phyloP scores from a whole-genome alignment of 2,888 invertebrate species.

The Nowickia ferox region DNA sequence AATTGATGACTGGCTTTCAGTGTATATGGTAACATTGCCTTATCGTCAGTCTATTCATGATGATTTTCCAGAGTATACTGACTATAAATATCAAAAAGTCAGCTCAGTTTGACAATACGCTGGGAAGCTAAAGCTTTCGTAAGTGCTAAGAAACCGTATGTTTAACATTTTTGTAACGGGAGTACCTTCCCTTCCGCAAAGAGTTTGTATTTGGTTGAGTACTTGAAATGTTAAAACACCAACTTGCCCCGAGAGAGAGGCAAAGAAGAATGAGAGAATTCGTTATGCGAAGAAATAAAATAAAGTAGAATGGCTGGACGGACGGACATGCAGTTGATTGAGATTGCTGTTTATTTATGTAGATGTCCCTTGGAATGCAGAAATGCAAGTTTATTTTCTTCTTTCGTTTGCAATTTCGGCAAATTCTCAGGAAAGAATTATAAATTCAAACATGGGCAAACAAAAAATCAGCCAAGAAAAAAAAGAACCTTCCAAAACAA shows the following conservation, averaged over 20 bases:
- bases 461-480: conserved; percentile 32
- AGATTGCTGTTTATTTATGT: conserved; percentile 57
- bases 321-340: conserved; percentile 33
- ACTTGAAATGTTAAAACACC: conserved; percentile 23
- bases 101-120: no score
- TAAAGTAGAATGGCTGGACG: conserved; percentile 31
- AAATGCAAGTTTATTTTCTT: conserved; percentile 60
- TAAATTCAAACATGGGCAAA: conserved; percentile 67
- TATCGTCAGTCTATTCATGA: no score
- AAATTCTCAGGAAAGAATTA: conserved; percentile 71
- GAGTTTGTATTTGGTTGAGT: conserved; percentile 1
- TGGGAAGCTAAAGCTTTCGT: no score
- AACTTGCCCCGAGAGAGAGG: conserved; percentile 26
- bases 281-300: conserved; percentile 37
- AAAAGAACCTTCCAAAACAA: conserved; percentile 49
- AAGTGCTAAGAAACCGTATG: no score
- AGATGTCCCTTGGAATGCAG: conserved; percentile 68
- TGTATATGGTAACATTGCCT: no score
- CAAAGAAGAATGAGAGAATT: conserved; percentile 42
- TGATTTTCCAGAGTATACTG: no score
- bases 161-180: neutral
- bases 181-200: conserved; percentile 14
- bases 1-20: no score
- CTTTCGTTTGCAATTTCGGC: conserved; percentile 43
- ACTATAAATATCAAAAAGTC: no score